phyloP scores from a whole-genome alignment of 1,140 invertebrate genomes.

The Drosophila rufa region DNA sequence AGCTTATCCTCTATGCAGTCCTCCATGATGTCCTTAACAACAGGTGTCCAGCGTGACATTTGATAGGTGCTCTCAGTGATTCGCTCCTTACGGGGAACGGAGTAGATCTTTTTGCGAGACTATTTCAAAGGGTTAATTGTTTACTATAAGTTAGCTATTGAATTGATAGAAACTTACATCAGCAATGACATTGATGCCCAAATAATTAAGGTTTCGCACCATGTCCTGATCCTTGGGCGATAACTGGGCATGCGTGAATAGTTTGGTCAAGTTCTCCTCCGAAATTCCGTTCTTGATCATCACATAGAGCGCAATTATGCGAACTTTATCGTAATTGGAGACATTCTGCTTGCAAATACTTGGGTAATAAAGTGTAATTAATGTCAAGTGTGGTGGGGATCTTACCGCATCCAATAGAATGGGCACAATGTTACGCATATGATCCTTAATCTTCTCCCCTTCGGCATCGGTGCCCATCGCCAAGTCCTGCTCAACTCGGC shows the following conservation, averaged over 20 bases:
- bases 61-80: constrained; percentile 99
- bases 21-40: constrained; percentile 98
- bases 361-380: not conserved
- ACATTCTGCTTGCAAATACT: constrained; percentile 86
- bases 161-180: constrained; percentile 86
- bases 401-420: constrained; percentile 92
- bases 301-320: constrained; percentile 99
- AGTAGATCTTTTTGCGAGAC: constrained; percentile 94
- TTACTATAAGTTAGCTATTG: too few species aligned
- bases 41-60: constrained; percentile 99
- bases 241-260: constrained; percentile 99
- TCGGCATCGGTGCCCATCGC: constrained; percentile 99
- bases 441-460: constrained; percentile 99
- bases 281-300: constrained; percentile 99
- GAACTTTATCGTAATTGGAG: constrained; percentile 97
- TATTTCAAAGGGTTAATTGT: not conserved
- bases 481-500: constrained; percentile 99
- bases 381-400: not conserved
- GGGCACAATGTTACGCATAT: constrained; percentile 99
- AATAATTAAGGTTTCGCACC: constrained; percentile 96
- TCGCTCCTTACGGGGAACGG: constrained; percentile 95
- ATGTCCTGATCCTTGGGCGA: constrained; percentile 96
- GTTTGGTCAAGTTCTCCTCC: constrained; percentile 98
- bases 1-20: constrained; percentile 99
- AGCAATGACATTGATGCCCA: constrained; percentile 97